A percentile compares a stretch with the other conserved stretches of the same genome.
These are phyloP conservation scores for Cheumatopsyche charites DNA, from an alignment of 1,140 invertebrate genomes.

Conservation along the genomic window DNA sequence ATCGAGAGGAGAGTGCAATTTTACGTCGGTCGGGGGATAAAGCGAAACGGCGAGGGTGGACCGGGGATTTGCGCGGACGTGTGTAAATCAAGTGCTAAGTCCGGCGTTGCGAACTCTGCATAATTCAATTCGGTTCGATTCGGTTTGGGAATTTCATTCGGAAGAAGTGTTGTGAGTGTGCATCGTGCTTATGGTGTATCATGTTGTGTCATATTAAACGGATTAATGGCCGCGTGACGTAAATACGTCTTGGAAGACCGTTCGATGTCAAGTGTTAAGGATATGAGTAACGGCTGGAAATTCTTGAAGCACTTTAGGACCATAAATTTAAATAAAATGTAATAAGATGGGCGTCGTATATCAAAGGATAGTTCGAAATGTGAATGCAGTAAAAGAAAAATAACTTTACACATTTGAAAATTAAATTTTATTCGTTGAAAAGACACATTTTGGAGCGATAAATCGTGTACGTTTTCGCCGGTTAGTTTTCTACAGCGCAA, in stretches of 20 bases:
- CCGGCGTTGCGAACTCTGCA: background rate
- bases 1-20: constrained; percentile 32
- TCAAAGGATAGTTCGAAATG: background rate
- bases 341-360: constrained; percentile 1
- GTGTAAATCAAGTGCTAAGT: constrained; percentile 36
- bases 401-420: too few relatives aligned
- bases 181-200: too few relatives aligned
- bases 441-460: too few relatives aligned
- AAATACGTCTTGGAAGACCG: background rate
- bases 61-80: constrained; percentile 15
- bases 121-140: background rate
- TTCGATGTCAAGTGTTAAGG: constrained; percentile 3
- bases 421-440: too few relatives aligned
- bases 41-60: constrained; percentile 6
- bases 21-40: constrained; percentile 16
- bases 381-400: background rate
- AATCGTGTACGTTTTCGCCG: too few relatives aligned
- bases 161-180: too few relatives aligned
- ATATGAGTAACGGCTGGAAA: constrained; percentile 8
- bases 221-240: constrained; percentile 12
- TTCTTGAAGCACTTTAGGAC: background rate
- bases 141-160: too few relatives aligned
- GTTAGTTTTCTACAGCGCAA: too few relatives aligned
- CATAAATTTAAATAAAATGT: constrained; percentile 16
- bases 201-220: constrained; percentile 15